Evolutionary conservation across 2,113 vertebrate genomes (phyloP), one percentile per base, ranked within the genome.

Genomic region (Diadophis punctatus): DNA sequence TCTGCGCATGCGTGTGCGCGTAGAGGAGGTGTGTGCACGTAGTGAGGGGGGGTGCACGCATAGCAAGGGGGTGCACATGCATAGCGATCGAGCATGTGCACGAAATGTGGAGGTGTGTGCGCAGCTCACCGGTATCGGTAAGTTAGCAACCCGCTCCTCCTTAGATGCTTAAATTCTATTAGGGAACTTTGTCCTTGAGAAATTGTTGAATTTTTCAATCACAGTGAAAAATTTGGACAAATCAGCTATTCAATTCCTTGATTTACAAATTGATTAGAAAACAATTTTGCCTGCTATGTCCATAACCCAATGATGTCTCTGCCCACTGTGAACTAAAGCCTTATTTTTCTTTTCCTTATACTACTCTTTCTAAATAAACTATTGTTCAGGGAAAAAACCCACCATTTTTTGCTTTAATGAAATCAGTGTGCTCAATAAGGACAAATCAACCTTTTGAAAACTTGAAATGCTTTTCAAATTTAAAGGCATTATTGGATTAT

Each of bases 351-450:
- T 55, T 14, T 58, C 60, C 87, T 30, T 89, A 89, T 27, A 3
- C 0, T 87, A n/a, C n/a, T n/a, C 49, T 8, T 18, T 86, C 80
- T 63, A 39, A 93, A 90, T 46, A 52, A 86, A 90, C n/a, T 22
- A 92, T 3, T n/a, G 58, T 63, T 68, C 90, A 43, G 80, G n/a
- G 86, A 11, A 9, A 39, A n/a, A 88, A 93, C 1, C 52, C 56
- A 91, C 86, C 49, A 91, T 93, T 91, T 23, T 92, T 60, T 51
- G 34, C 8, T 63, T 87, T 49, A 51, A 60, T 49, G 53, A 30
- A n/a, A 89, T 93, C 85, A 0, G 48, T 80, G 34, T 86, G 84
- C 18, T 34, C 8, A 56, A 25, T 91, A 93, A 94, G 91, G 87
- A 80, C 0, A 90, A 91, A 23, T 55, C 58, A 68, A 56, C n/a